Evolutionary conservation across 2,888 invertebrate genomes (phyloP).

Genomic region (Trichacis sp.): DNA sequence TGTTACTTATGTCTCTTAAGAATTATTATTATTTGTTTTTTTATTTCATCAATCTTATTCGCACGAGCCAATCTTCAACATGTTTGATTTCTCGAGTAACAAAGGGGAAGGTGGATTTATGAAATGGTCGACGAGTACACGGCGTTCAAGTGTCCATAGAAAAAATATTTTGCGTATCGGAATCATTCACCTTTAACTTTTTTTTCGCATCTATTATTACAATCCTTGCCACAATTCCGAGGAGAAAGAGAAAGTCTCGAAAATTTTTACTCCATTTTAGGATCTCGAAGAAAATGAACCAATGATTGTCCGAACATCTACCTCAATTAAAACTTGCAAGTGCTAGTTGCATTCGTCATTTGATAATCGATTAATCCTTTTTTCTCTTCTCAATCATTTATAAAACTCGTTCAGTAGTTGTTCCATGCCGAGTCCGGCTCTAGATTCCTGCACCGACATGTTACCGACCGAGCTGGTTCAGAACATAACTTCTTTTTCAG

Average conservation of each 20-base stretch:
- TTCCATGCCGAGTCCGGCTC: too few relatives aligned
- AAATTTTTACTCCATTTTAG: neutral
- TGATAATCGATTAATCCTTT: too few relatives aligned
- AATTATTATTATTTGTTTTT: conserved; percentile 6
- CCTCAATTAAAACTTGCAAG: too few relatives aligned
- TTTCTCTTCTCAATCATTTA: too few relatives aligned
- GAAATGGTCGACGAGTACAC: conserved; percentile 38
- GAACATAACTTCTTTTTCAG: too few relatives aligned
- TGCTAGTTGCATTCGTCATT: neutral
- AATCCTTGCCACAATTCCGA: conserved; percentile 28
- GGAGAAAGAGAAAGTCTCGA: conserved; percentile 41
- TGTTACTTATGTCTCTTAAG: conserved; percentile 47
- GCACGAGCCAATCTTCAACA: conserved; percentile 59
- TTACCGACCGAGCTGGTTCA: too few relatives aligned
- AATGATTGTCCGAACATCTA: too few relatives aligned
- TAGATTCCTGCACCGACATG: too few relatives aligned
- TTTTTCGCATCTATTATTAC: conserved; percentile 25
- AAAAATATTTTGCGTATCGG: conserved; percentile 40
- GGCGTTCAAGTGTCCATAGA: conserved; percentile 44
- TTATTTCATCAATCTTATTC: conserved; percentile 49
- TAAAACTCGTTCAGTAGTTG: too few relatives aligned
- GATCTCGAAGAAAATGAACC: neutral
- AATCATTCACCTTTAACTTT: conserved; percentile 20
- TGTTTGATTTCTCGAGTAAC: conserved; percentile 60
- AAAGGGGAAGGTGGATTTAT: conserved; percentile 49